Evolutionary conservation across 2,888 invertebrate species (phyloP).

Genomic region (Rugalucina vietnamica): DNA sequence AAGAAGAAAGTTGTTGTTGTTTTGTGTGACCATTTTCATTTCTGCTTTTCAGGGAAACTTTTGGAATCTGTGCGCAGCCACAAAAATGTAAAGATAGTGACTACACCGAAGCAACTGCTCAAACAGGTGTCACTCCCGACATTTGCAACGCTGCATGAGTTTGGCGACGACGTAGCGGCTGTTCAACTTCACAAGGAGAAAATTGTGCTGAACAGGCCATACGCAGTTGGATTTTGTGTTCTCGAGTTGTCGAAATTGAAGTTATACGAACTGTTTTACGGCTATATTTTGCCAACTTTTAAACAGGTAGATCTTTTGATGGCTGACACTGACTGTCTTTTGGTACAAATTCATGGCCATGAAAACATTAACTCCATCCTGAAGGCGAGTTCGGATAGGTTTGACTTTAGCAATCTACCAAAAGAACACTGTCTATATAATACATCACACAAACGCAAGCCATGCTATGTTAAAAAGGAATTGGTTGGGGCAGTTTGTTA

Average conservation of each 20-base stretch:
- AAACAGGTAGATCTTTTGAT: neutral
- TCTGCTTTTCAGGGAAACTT: neutral
- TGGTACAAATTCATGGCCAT: neutral
- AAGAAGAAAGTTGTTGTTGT: too few species aligned
- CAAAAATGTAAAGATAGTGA: neutral
- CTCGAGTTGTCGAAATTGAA: slow-evolving; percentile 9
- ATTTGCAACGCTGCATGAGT: neutral
- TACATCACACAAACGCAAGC: neutral
- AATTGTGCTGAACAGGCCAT: neutral
- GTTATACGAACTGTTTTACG: neutral
- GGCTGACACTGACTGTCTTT: neutral
- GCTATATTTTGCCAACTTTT: neutral
- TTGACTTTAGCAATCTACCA: slow-evolving; percentile 17
- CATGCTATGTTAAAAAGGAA: slow-evolving; percentile 9
- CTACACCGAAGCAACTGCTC: neutral
- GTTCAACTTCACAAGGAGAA: neutral
- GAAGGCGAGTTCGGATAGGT: neutral
- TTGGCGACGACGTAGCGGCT: neutral
- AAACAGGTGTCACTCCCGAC: neutral
- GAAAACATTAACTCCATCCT: neutral
- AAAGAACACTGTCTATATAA: neutral
- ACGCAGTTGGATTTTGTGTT: neutral
- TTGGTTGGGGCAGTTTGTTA: neutral
- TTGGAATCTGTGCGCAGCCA: neutral
- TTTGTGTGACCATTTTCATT: neutral